Conservation (phyloP, 2,113 vertebrate genomes). For the Sclerurus mexicanus region DNA sequence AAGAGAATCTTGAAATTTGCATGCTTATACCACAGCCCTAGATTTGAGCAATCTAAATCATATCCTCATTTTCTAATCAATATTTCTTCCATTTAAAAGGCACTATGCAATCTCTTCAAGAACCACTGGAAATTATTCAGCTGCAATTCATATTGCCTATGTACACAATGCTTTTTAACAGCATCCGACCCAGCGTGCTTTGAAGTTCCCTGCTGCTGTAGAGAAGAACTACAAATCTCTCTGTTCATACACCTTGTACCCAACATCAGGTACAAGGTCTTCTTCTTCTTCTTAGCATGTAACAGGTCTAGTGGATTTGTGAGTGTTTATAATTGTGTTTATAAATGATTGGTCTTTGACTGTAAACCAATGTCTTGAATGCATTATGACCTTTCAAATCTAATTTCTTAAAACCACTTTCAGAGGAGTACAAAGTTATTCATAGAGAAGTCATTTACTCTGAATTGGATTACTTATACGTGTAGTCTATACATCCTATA, state of each 20-base stretch:
- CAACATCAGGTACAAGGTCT: background rate
- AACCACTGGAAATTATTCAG: background rate
- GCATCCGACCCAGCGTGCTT: background rate
- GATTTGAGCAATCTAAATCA: background rate
- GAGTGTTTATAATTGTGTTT: background rate
- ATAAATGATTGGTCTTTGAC: background rate
- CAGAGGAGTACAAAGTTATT: background rate
- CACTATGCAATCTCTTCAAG: background rate
- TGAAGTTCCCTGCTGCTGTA: background rate
- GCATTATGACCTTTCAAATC: background rate
- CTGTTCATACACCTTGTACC: background rate
- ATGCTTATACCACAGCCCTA: background rate
- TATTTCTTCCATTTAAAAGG: background rate
- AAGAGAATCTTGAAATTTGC: background rate
- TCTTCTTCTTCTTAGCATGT: background rate
- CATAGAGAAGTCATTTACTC: background rate
- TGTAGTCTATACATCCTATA: background rate
- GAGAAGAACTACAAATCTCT: background rate
- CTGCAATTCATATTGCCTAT: background rate
- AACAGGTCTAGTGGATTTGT: background rate
- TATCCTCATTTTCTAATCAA: background rate
- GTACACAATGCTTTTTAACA: background rate
- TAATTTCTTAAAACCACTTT: background rate
- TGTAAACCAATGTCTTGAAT: background rate
- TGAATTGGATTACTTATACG: background rate